Base-by-base conservation (phyloP, 2,888 invertebrate species). In the Callyntrura guangdongensis region DNA sequence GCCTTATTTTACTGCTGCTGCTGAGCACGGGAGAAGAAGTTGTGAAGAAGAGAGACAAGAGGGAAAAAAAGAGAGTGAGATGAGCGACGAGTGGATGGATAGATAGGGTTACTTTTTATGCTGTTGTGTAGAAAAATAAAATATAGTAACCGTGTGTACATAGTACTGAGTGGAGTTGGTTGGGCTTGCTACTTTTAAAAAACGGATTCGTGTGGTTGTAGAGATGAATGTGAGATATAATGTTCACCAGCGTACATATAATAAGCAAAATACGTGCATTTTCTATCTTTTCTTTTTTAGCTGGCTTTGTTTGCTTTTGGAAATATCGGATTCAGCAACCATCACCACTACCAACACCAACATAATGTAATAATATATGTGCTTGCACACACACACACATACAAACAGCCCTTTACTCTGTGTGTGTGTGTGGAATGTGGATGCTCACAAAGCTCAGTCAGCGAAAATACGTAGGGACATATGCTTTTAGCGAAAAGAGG, bases 71-170 rank as follows among this genome's bases (percentile, higher is more conserved):
- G 64, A 77, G 47, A n/a, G 22, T 17, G 69, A 82, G 72, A 67
- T 1, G 79, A 61, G 87, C 67, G 81, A 74, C 72, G 89, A 83
- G 87, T 77, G 86, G 83, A 86, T 87, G 87, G 87, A 67, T 87
- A 69, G 87, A 88, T 64, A 83, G 88, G 88, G 88, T 82, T 88
- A 49, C 88, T 82, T 88, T 79, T 64, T n/a, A n/a, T n/a, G n/a
- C 61, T 86, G 59, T 22, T 77, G 25, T 86, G n/a, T 69, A 84
- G 69, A 69, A 84, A 27, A 22, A 20, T 59, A 86, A 87, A 87
- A 79, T 67, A 79, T 67, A 79, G 79, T 49, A 79, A 87, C 20
- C 79, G 67, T 79, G 74, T 67, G 74, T 79, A 11, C 45, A 4
- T 17, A 49, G 77, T 22, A 47, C 27, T 74, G 74, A n/a, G n/a